A percentile compares a stretch with the other conserved stretches of the same genome.
These are phyloP conservation scores for Gallinago media DNA, from an alignment of 2,113 vertebrate genomes.

Conservation along the genomic window DNA sequence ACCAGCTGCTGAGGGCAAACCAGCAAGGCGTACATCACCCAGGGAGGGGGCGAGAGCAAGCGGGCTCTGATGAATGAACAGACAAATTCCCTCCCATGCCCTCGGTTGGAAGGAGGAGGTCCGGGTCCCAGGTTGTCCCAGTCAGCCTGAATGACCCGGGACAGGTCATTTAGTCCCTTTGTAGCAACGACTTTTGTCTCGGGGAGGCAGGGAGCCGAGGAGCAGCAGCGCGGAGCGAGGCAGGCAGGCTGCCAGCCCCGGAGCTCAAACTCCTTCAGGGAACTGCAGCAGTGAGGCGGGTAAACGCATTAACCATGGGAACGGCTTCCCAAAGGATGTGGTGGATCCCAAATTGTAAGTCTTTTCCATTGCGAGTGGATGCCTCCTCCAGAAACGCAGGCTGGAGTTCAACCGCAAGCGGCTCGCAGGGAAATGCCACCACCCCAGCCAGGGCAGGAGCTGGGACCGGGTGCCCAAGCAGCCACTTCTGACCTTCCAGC, in stretches of 20 bases:
- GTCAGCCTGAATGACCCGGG: background rate
- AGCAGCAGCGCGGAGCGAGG: background rate
- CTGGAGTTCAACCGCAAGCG: background rate
- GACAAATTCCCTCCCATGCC: background rate
- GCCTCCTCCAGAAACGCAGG: background rate
- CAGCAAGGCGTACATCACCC: background rate
- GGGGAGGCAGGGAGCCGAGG: background rate
- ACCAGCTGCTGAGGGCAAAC: slow-evolving; percentile 33
- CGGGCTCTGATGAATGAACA: background rate
- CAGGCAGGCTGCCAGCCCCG: slow-evolving; percentile 16
- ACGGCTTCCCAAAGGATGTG: slow-evolving; percentile 64
- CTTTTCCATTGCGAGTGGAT: slow-evolving; percentile 12
- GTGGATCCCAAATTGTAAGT: slow-evolving; percentile 44
- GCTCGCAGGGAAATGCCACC: fast-evolving
- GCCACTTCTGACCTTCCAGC: background rate
- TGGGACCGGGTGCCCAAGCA: fast-evolving
- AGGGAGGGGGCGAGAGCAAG: background rate
- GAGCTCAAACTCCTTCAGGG: slow-evolving; percentile 31
- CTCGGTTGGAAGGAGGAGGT: background rate
- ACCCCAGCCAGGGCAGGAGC: background rate
- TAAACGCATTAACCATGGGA: slow-evolving; percentile 44
- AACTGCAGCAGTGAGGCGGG: background rate
- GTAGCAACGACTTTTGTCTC: background rate
- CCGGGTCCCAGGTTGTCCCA: background rate
- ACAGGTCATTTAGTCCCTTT: background rate